A percentile compares a stretch with the other conserved stretches of the same genome.
Conservation (phyloP, 2,113 vertebrate genomes). For the Carettochelys insculpta region DNA sequence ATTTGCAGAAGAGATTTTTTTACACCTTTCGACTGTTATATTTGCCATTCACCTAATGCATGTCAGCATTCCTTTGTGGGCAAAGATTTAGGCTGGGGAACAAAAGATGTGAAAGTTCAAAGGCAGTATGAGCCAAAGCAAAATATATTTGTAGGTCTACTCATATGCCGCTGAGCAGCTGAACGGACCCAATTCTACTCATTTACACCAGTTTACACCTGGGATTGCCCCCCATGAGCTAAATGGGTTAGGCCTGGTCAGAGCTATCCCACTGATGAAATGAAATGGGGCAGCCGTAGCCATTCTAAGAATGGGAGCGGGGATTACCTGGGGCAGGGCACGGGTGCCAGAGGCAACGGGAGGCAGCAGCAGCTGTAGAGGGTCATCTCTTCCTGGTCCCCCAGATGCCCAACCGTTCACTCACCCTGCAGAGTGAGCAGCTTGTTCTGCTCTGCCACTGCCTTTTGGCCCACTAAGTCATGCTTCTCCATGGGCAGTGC, state of each 20-base stretch:
- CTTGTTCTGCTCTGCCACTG: no score
- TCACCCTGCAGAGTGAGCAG: no score
- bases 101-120: background rate
- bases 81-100: background rate
- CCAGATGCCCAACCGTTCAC: no score
- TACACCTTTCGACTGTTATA: fast-evolving
- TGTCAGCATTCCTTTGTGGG: background rate
- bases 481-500: no score
- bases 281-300: no score
- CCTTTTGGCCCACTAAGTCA: no score
- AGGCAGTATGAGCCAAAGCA: background rate
- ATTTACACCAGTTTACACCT: background rate
- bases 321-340: no score
- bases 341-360: no score
- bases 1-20: background rate
- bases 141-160: background rate
- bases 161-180: background rate
- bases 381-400: no score
- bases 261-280: no score
- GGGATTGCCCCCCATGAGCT: background rate
- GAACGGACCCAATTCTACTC: background rate
- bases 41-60: background rate
- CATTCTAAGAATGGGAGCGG: no score
- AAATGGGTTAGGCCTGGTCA: background rate
- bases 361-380: no score